Base-by-base conservation (phyloP, 2,888 invertebrate genomes). In the Pristionchus fissidentatus region DNA sequence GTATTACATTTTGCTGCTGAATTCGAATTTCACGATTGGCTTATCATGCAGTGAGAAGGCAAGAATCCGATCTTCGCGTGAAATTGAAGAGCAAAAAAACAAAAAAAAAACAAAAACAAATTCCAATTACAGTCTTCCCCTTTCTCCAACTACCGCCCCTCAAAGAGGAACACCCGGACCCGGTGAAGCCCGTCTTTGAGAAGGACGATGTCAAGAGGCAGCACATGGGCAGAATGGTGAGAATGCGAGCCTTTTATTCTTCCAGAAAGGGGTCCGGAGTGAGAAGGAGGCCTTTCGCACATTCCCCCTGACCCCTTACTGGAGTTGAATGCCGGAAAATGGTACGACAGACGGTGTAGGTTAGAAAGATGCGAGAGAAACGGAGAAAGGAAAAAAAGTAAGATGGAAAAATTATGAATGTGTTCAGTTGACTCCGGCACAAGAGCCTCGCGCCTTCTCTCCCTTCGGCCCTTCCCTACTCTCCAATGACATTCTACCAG, bases 101-200 rank as follows among this genome's bases (percentile, higher is more conserved):
- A n/a, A n/a, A n/a, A n/a, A n/a, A n/a, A n/a, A n/a, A n/a, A n/a
- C n/a, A n/a, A n/a, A n/a, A 35, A 41, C 38, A n/a, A 3, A 70
- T 8, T 8, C 38, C 8, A 10, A 46, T 84, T 86, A 60, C 84
- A 88, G 87, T 89, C 29, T 87, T 89, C 55, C 89, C 89, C 43
- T 89, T 87, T 78, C 85, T 89, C 8, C 75, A 87, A 66, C 86
- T 89, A 0, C 89, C 89, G 8, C 82, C 85, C 0, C 84, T 87
- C 19, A 89, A 89, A 80, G 87, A 86, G 32, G 87, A 87, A 22
- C 85, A 85, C 0, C 84, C 29, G 0, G 57, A n/a, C 19, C 75
- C 46, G 5, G 41, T 32, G 19, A 46, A 77, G 32, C 75, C 75
- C 29, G n/a, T 77, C 15, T n/a, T 77, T 7, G 57, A 43, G 38